Evolutionary conservation across 37 sponge, comb jelly and placozoan genomes (phyloP), one percentile per base, ranked within the genome.

Genomic region (Beroe forskalii): DNA sequence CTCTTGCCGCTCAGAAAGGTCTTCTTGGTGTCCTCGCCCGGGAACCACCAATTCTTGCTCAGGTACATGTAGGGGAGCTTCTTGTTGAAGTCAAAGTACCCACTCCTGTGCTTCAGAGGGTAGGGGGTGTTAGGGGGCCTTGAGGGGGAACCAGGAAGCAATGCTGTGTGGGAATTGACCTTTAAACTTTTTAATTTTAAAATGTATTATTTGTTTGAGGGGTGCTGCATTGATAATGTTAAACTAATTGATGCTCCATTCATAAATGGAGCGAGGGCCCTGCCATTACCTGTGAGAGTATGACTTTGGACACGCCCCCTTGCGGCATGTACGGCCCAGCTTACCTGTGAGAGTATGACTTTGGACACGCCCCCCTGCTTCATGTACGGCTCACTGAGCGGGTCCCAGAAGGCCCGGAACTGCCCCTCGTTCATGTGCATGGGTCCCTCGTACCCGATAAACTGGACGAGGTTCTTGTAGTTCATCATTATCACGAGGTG

Each of bases 21-120:
- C 27, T 44, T 44, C 55, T 80, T 80, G 55, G 86, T 44, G 37
- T 80, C 40, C 2, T 80, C 37, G 30, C 86, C 55, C 23, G 86
- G 55, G n/a, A 44, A 41, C 86, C 86, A 80, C 86, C 86, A 80
- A 27, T 38, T 80, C 55, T 80, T 80, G 55, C 86, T 80, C 24
- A 80, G n/a, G 48, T 80, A 80, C 86, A 80, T 80, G 86, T 80
- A 80, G 4, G 86, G 86, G 44, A 80, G 55, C 28, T 41, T 44
- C 55, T 41, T 44, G 55, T 44, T 44, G 86, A 80, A 80, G 55
- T 80, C 86, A 24, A 80, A 80, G 20, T 80, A 80, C 0, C 86
- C 86, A 27, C 86, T 80, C 24, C 86, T 3, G 86, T 80, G 86
- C 86, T 80, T 36, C 3, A 72, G 38, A 3, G 75, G 8, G 75